A percentile compares a stretch with the other conserved stretches of the same genome.
Evolutionary conservation across 2,797 vertebrate species (phyloP).

Genomic region (Microcaecilia unicolor): DNA sequence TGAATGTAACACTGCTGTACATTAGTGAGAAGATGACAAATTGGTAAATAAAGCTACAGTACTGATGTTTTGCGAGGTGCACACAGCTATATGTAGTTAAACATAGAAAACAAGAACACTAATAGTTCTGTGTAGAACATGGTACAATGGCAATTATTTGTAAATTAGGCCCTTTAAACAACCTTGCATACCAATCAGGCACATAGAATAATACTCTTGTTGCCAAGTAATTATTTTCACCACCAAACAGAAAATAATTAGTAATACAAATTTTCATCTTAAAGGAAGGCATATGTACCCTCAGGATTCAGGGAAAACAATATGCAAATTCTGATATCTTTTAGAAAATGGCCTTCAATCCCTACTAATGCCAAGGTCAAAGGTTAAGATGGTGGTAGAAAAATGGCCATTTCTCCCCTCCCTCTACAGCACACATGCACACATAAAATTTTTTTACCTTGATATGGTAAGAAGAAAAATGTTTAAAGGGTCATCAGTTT

Average conservation of each 20-base stretch:
- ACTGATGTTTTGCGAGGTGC: not conserved
- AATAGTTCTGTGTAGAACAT: not conserved
- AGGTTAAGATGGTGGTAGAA: too few relatives aligned
- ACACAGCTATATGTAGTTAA: not conserved
- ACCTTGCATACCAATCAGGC: not conserved
- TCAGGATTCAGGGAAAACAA: not conserved
- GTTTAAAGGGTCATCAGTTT: too few relatives aligned
- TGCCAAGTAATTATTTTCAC: not conserved
- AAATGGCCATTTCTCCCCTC: too few relatives aligned
- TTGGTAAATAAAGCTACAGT: not conserved
- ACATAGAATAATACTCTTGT: not conserved
- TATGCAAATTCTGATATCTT: not conserved
- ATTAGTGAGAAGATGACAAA: constrained; percentile 1
- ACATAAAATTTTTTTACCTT: too few relatives aligned
- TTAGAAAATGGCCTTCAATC: not conserved
- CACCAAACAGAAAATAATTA: not conserved
- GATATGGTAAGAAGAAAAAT: too few relatives aligned
- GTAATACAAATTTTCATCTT: not conserved
- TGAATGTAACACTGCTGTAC: not conserved
- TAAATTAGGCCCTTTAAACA: not conserved
- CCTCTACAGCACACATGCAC: too few relatives aligned
- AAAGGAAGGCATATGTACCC: not conserved
- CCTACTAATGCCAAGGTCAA: not conserved
- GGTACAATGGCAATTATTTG: not conserved
- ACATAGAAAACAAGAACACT: not conserved